Evolutionary conservation across 2,888 invertebrate species (phyloP), one percentile per base, ranked within the genome.

Genomic region (Pemphredon lugubris): DNA sequence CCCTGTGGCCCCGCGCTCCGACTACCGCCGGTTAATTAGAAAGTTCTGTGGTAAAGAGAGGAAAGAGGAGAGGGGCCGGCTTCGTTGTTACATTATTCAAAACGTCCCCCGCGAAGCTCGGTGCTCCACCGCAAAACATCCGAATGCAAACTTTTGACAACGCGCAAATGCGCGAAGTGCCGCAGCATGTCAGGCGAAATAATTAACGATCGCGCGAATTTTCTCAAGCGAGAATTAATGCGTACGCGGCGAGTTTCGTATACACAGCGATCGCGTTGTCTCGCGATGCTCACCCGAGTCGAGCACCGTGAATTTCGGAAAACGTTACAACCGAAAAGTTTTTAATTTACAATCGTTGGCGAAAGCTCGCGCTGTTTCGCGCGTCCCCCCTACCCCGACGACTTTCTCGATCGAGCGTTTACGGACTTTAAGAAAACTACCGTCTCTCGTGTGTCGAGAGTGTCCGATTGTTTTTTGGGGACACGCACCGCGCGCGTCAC

Each of bases 51-150:
- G 68, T 77, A 82, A 84, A 84, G 75, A 75, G 77, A 69, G 75
- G 71, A 73, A 76, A 71, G 76, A 73, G 73, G 55, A 42, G 32
- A 14, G 42, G 64, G 30, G 30, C 57, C 18, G 44, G 64, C 51
- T 68, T 66, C 76, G 79, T 88, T 85, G 88, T 89, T 89, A 88
- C 87, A 89, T 89, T 88, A 89, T 89, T 88, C 88, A 87, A 84
- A 87, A 83, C 84, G 78, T 83, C 78, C 84, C 77, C 77, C 82
- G 82, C 81, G 82, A 82, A 85, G 86, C 86, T 86, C 86, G 73
- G 68, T 67, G 79, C 81, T 73, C n/a, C 75, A 65, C 77, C 82
- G 84, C 86, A 86, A 87, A 87, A 88, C 84, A 85, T 77, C 70
- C 80, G 73, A 79, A 80, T 75, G 78, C 82, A 83, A 89, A 88